Evolutionary conservation across 2,888 invertebrate genomes (phyloP), one percentile per base, ranked within the genome.

Genomic region (Melitaea athalia): DNA sequence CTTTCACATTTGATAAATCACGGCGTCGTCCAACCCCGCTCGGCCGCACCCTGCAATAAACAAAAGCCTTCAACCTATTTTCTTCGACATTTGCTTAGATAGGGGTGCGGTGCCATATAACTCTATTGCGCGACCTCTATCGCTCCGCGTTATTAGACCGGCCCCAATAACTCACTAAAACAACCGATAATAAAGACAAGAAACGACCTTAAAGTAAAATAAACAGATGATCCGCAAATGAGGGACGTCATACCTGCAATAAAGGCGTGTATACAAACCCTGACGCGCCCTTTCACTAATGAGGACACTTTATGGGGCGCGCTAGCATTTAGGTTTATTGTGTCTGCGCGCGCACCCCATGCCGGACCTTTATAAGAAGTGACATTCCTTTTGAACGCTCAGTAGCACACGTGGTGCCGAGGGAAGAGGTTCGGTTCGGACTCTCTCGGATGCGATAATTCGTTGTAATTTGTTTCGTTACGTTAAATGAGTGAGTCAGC

Each of bases 231-330:
- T 88, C 86, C 81, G 75, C 80, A 88, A 89, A 85, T 84, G 85
- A 86, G 86, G 84, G 79, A 78, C 80, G 76, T 73, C 76, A 78
- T 79, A 86, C 86, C 84, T 85, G 85, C 87, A 83, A 88, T 92
- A 92, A 89, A 89, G 84, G 82, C 76, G 81, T 88, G 86, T 86
- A 81, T 82, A 85, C 85, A 86, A 82, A 84, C 83, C 81, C 76
- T 73, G 87, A 72, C 86, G 85, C 89, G 88, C 89, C 91, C 91
- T 89, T 87, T 87, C 83, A 79, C 88, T 92, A 92, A 92, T 91
- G 91, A 90, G 91, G 87, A 82, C 86, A 84, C 82, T 91, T 91
- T 89, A 90, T 89, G 85, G 88, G 86, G 85, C 83, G 78, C 80
- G 85, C 82, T 87, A 83, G 85, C 88, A 87, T 91, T 89, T 88